phyloP scores from a whole-genome alignment of 2,888 invertebrate genomes.

The Hesperia comma region DNA sequence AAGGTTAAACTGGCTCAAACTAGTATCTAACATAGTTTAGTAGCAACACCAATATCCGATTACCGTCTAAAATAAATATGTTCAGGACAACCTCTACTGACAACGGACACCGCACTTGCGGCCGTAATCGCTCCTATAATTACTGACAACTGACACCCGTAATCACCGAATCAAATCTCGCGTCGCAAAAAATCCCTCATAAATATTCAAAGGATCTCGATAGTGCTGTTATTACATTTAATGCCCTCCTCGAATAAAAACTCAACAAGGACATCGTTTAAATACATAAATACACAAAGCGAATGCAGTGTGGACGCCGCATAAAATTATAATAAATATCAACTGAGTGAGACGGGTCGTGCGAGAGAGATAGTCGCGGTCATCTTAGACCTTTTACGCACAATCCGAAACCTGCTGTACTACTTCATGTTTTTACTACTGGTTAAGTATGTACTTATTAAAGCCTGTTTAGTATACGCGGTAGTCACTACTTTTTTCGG shows the following conservation, averaged over 20 bases:
- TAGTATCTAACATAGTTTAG: neutral
- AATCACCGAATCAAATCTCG: constrained; percentile 71
- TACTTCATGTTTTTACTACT: neutral
- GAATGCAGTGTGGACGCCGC: constrained; percentile 64
- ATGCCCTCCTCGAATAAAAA: constrained; percentile 68
- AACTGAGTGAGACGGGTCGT: constrained; percentile 53
- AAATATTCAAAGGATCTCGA: constrained; percentile 68
- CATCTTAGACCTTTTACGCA: constrained; percentile 44
- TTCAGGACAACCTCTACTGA: constrained; percentile 23
- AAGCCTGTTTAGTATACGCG: too few relatives aligned
- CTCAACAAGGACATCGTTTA: constrained; percentile 75
- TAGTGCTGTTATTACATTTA: constrained; percentile 62
- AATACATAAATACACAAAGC: constrained; percentile 63
- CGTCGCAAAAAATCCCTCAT: constrained; percentile 61
- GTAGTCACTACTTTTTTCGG: too few relatives aligned
- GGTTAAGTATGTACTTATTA: too few relatives aligned
- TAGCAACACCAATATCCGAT: constrained; percentile 21
- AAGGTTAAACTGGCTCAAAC: neutral
- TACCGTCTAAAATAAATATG: constrained; percentile 29
- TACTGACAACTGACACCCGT: constrained; percentile 72
- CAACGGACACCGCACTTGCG: constrained; percentile 44
- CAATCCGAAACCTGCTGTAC: neutral
- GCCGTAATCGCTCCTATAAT: constrained; percentile 57
- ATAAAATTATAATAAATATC: constrained; percentile 83
- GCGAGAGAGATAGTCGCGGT: constrained; percentile 48